phyloP scores from a whole-genome alignment of 2,113 vertebrate genomes.

The Zosterops hypoxanthus region DNA sequence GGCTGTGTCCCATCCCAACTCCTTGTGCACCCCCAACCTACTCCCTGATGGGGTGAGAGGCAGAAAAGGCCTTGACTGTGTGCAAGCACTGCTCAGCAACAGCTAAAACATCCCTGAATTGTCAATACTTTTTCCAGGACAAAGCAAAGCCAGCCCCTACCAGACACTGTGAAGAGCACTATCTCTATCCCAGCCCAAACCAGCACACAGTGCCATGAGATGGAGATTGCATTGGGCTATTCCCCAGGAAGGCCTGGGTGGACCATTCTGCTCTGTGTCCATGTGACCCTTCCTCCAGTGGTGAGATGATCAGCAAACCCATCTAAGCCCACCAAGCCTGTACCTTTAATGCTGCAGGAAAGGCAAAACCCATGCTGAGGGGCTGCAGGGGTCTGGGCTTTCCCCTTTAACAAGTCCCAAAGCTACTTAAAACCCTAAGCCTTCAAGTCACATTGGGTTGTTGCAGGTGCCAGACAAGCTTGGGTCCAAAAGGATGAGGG shows the following conservation, averaged over 20 bases:
- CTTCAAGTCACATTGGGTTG: not conserved
- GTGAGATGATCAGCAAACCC: not conserved
- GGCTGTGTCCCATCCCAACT: too few species aligned
- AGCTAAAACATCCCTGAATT: not conserved
- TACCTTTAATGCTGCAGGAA: not conserved
- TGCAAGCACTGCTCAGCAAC: not conserved
- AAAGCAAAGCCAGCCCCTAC: not conserved
- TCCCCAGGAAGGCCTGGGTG: not conserved
- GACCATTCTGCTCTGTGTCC: rapidly evolving
- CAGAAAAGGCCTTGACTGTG: not conserved
- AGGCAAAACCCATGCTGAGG: not conserved
- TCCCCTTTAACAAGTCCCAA: not conserved
- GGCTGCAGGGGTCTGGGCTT: not conserved
- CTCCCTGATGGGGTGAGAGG: not conserved
- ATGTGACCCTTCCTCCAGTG: not conserved
- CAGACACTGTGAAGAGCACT: not conserved
- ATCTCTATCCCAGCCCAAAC: not conserved
- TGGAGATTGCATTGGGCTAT: not conserved
- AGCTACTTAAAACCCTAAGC: not conserved
- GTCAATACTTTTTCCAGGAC: not conserved
- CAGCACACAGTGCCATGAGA: not conserved
- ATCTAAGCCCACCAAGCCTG: not conserved
- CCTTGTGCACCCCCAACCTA: not conserved
- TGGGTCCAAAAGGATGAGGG: not conserved
- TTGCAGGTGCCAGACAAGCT: not conserved